Evolutionary conservation across 2,113 vertebrate species (phyloP).

Genomic region (Heterotilapia buettikoferi): DNA sequence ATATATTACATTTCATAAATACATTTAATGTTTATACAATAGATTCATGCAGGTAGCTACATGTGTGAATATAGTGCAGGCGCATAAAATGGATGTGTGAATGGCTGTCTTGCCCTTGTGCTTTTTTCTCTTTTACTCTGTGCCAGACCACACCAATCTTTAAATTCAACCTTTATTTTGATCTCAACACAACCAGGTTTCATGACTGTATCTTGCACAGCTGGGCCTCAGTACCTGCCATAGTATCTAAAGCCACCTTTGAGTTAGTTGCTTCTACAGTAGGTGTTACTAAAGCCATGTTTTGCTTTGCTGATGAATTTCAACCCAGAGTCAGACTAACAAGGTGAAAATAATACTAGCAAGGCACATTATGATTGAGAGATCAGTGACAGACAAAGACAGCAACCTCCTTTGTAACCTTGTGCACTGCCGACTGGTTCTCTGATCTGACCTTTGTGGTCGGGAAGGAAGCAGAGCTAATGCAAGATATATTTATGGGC

Average conservation of each 20-base stretch:
- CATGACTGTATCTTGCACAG: not conserved
- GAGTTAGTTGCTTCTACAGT: not conserved
- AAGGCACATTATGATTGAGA: too few relatives aligned
- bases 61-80: not conserved
- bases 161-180: not conserved
- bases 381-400: not conserved
- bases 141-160: not conserved
- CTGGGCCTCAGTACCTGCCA: not conserved
- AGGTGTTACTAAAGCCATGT: not conserved
- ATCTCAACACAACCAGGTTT: not conserved
- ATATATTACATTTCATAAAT: too few relatives aligned
- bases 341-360: not conserved
- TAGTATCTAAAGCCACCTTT: not conserved
- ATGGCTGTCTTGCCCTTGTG: not conserved
- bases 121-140: not conserved
- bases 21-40: not conserved
- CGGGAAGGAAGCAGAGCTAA: not conserved
- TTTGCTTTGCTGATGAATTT: not conserved
- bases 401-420: not conserved
- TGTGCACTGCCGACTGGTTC: not conserved
- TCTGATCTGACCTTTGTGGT: not conserved
- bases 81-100: not conserved
- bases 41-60: not conserved
- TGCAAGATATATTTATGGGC: not conserved
- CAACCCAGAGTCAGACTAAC: not conserved